phyloP scores from a whole-genome alignment of 53 echinoderm and acorn worm genomes.

The Arbacia lixula region DNA sequence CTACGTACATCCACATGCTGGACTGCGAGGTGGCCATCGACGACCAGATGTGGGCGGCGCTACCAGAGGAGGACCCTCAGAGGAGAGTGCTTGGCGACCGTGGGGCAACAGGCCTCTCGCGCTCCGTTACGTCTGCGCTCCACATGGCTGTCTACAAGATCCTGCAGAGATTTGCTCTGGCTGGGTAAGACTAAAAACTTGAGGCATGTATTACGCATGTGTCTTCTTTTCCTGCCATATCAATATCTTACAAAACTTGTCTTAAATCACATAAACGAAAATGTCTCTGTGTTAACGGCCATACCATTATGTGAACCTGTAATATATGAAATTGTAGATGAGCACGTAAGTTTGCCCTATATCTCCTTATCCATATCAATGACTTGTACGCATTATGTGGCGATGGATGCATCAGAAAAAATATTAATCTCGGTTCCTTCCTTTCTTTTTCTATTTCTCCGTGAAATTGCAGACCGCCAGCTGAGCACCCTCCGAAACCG shows the following conservation, averaged over 20 bases:
- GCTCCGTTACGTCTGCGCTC: neutral
- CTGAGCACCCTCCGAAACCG: neutral
- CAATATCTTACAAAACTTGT: too few relatives aligned
- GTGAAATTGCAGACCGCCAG: neutral
- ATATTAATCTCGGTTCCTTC: neutral
- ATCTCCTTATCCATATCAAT: too few relatives aligned
- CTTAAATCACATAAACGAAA: too few relatives aligned
- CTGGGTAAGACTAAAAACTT: too few relatives aligned
- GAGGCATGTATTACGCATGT: too few relatives aligned
- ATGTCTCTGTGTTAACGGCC: too few relatives aligned
- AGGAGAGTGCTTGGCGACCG: neutral
- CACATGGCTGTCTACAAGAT: neutral
- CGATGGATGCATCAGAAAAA: too few relatives aligned
- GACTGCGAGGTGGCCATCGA: slow-evolving; percentile 50
- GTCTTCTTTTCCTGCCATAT: too few relatives aligned
- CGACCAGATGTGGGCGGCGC: slow-evolving; percentile 70
- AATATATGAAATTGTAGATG: too few relatives aligned
- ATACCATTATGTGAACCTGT: too few relatives aligned
- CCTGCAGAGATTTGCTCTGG: neutral
- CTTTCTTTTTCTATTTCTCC: neutral
- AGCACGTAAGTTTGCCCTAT: too few relatives aligned
- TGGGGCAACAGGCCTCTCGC: neutral
- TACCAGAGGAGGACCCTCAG: slow-evolving; percentile 13
- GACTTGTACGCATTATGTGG: too few relatives aligned
- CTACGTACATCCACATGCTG: slow-evolving; percentile 84